Evolutionary conservation across 2,113 vertebrate genomes (phyloP), one percentile per base, ranked within the genome.

Genomic region (Alaudala cheleensis): DNA sequence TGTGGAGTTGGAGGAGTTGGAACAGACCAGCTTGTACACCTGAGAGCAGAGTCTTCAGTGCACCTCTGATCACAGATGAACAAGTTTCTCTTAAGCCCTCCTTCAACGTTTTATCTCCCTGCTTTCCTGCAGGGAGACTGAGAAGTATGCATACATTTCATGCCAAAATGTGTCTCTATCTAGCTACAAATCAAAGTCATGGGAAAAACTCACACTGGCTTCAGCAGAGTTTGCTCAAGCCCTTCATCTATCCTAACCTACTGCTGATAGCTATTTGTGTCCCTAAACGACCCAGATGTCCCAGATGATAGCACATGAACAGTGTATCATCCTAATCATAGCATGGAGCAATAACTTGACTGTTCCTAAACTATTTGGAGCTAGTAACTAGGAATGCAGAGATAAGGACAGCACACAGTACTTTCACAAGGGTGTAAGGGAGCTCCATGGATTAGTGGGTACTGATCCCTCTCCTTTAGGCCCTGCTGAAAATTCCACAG

Each of bases 151-250:
- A 71, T 83, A 82, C 49, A 88, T 76, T 72, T 90, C 25, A 39
- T 17, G 14, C 33, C 54, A 81, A 88, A 82, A 54, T 66, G 84
- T 23, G 22, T 24, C 58, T 95, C 56, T 86, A 45, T 81, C 86
- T 54, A 81, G 33, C 47, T 92, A 86, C 65, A 71, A 44, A 95
- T 96, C 82, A 88, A 74, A 89, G 58, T 66, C 39, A 44, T 62
- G 82, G 72, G 67, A 78, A 94, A 78, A 64, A 56, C 29, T 76
- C 40, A 20, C 34, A 51, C 2, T 64, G 56, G 45, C 53, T 82
- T 88, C 61, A 82, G 60, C 12, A 47, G 78, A 77, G 56, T 47
- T 83, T 88, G 58, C 47, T 78, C n/a, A 78, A 90, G 56, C 37
- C 31, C 40, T 88, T 64, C 54, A 51, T 67, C 47, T 58, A 44